Conservation (phyloP, 30 jellyfish, hydroid and myxozoan species). For the Hydractinia echinata region DNA sequence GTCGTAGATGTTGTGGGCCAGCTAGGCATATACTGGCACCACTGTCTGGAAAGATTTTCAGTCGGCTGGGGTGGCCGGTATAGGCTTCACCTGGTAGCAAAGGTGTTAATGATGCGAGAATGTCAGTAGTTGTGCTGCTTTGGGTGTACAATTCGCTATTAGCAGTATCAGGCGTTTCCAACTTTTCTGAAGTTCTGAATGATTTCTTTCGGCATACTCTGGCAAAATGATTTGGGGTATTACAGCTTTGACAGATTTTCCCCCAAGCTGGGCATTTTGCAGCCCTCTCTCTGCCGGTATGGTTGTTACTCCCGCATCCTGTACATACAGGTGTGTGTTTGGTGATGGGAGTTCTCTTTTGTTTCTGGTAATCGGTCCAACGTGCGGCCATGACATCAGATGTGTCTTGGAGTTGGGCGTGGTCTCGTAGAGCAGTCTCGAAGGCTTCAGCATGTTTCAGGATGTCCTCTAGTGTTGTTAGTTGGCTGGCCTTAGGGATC, state of each 20-base stretch:
- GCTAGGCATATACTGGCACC: too few relatives aligned
- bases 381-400: slow-evolving; percentile 24
- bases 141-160: too few relatives aligned
- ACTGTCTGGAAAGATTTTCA: too few relatives aligned
- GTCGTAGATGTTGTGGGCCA: too few relatives aligned
- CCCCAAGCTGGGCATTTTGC: neutral
- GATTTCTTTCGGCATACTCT: too few relatives aligned
- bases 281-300: neutral
- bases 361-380: neutral
- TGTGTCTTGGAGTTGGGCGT: neutral
- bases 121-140: too few relatives aligned
- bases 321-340: slow-evolving; percentile 14
- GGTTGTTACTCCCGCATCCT: slow-evolving; percentile 19
- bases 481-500: slow-evolving; percentile 30
- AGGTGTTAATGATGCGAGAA: too few relatives aligned
- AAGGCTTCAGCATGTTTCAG: slow-evolving; percentile 23
- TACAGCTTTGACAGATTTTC: neutral
- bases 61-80: too few relatives aligned
- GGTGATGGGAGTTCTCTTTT: neutral
- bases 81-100: too few relatives aligned
- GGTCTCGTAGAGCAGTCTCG: slow-evolving; percentile 4
- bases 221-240: too few relatives aligned
- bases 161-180: too few relatives aligned
- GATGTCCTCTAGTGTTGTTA: slow-evolving; percentile 11
- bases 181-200: too few relatives aligned